Conservation (phyloP, 2,113 vertebrate species). For the Strix aluco region DNA sequence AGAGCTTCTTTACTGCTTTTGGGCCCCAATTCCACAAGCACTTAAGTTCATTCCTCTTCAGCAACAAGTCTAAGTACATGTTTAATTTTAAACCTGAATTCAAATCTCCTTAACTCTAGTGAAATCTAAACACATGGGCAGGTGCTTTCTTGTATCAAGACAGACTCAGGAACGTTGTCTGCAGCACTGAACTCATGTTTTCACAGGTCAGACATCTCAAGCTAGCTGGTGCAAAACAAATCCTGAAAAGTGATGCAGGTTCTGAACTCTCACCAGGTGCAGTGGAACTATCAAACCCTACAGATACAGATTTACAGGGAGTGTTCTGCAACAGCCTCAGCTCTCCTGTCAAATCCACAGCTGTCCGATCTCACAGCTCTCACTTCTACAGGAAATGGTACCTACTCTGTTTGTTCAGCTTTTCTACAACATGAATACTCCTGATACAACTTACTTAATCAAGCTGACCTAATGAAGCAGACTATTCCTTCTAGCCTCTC, state of each 20-base stretch:
- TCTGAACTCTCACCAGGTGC: not conserved
- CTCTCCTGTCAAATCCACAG: not conserved
- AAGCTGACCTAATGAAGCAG: not conserved
- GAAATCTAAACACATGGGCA: not conserved
- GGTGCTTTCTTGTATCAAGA: not conserved
- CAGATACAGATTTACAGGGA: not conserved
- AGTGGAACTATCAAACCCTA: not conserved
- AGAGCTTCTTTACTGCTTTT: not conserved
- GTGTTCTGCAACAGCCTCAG: not conserved
- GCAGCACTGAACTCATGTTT: not conserved
- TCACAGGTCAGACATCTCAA: not conserved
- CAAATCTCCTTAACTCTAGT: not conserved
- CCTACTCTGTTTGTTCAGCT: not conserved
- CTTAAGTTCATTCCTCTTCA: not conserved
- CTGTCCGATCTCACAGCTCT: not conserved
- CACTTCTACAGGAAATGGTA: not conserved
- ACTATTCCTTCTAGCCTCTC: not conserved
- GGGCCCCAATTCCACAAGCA: not conserved
- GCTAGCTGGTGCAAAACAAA: not conserved
- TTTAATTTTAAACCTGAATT: conserved; percentile 6
- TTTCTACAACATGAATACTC: not conserved
- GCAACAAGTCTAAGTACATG: not conserved
- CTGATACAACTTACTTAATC: not conserved
- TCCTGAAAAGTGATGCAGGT: not conserved
- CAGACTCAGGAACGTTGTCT: not conserved